phyloP scores from a whole-genome alignment of 2,797 vertebrate genomes.

The Pagetopsis macropterus region DNA sequence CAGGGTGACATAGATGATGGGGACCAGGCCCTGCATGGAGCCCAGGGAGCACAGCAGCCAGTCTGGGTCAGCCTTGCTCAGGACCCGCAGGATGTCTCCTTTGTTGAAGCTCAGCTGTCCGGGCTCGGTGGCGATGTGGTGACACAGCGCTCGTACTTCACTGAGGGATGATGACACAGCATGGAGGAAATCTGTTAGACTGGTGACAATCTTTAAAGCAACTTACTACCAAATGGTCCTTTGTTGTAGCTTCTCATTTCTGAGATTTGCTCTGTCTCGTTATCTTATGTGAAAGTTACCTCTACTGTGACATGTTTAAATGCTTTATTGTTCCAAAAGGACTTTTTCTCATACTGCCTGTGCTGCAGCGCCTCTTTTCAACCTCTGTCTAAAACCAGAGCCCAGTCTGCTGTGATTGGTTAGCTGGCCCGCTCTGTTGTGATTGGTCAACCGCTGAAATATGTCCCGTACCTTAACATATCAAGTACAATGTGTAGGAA shows the following conservation, averaged over 20 bases:
- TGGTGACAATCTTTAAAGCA: not conserved
- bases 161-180: slow-evolving; percentile 72
- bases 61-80: slow-evolving; percentile 87
- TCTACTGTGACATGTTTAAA: no score
- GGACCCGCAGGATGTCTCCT: slow-evolving; percentile 88
- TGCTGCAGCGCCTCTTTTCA: no score
- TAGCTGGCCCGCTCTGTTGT: no score
- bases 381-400: no score
- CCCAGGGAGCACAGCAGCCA: slow-evolving; percentile 90
- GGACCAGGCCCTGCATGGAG: slow-evolving; percentile 87
- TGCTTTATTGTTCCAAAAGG: no score
- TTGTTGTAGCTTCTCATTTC: not conserved
- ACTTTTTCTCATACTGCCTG: no score
- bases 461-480: no score
- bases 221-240: not conserved
- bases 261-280: not conserved
- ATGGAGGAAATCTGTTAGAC: not conserved
- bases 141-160: slow-evolving; percentile 90
- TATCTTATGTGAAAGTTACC: no score
- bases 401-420: no score
- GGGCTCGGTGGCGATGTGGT: slow-evolving; percentile 90
- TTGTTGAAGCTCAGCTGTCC: slow-evolving; percentile 95
- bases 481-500: no score
- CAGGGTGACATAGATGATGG: slow-evolving; percentile 92
- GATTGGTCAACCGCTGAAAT: no score